Evolutionary conservation across 2,797 vertebrate genomes (phyloP), one percentile per base, ranked within the genome.

Genomic region (Platalea minor): DNA sequence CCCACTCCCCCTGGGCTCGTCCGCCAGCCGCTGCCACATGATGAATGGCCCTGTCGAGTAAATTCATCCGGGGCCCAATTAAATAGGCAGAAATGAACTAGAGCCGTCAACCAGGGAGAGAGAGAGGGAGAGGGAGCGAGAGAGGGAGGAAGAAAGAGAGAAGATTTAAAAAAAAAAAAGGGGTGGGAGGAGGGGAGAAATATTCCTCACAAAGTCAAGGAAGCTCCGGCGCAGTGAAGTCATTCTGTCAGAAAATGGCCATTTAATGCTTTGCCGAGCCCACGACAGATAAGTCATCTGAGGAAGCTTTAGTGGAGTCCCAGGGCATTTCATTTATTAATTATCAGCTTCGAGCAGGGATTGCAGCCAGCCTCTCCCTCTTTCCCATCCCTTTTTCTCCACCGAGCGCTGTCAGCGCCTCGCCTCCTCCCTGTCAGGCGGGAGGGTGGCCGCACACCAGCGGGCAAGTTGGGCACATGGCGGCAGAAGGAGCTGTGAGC

Each of bases 1-100:
- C 97, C 96, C 17, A 19, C 98, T 99, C 99, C 99, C 99, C 98
- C 98, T 98, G 98, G 99, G 98, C 98, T 98, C 98, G 98, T 98
- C 99, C 98, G 98, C 97, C 98, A 98, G 98, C 98, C 98, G 97
- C 98, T 97, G 99, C 98, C 98, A 98, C 98, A 99, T 99, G 99
- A 99, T 99, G 99, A 99, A 99, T 99, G 99, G 99, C 99, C 99
- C 99, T 99, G 99, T 99, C 99, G 98, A 98, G 98, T 98, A 99
- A 99, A 99, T 99, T 99, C 99, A 99, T 99, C 98, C 98, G 96
- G 98, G 99, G 99, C 98, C 99, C 99, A 99, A 99, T 99, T 99
- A 99, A 99, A 99, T 97, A 98, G 98, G 98, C 97, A 98, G 98
- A 98, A 98, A 98, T 98, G 98, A 98, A 98, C 98, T 98, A 98